Base-by-base conservation (phyloP, 2,888 invertebrate species). In the Strigamia crassipes region DNA sequence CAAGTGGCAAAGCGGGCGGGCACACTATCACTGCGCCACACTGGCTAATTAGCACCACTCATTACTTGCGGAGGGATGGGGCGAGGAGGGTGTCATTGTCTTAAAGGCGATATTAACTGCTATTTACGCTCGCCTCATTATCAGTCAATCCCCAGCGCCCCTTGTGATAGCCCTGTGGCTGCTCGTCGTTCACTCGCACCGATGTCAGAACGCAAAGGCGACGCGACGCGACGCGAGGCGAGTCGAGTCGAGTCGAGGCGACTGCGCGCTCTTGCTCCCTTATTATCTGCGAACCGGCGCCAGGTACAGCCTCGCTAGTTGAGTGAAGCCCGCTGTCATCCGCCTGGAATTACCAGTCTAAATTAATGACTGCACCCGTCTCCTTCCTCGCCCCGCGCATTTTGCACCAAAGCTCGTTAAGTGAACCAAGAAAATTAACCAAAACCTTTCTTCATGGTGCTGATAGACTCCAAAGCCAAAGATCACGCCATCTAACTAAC, bases 21-120 rank as follows among this genome's bases (percentile, higher is more conserved):
- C 78, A 41, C 78, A 42, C 78, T 78, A 78, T 78, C 78, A 78
- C 41, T 21, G 78, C 42, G 78, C 78, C 78, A 78, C 78, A 78
- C 78, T 42, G 78, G 78, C 78, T 78, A 78, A 78, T 78, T 78
- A 78, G 42, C 78, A 78, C 78, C 78, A 78, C 78, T 78, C 38
- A 78, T 78, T 78, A 78, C 42, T 78, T 78, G 38, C 42, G 41
- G 41, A 21, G 78, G 41, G 34, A 78, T 34, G 15, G 38, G 73
- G 31, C 9, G 56, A 56, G 56, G 56, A 46, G 61, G 73, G 73
- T 73, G 73, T 73, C 73, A 73, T 73, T 73, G 38, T 78, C 78
- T 78, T 78, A 78, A 78, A 78, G 78, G 78, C 42, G 78, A 78
- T 78, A 78, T 78, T 78, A 78, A 78, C 41, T 42, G 78, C 73